Evolutionary conservation across 2,113 vertebrate species (phyloP), one percentile per base, ranked within the genome.

Genomic region (Myxocyprinus asiaticus): DNA sequence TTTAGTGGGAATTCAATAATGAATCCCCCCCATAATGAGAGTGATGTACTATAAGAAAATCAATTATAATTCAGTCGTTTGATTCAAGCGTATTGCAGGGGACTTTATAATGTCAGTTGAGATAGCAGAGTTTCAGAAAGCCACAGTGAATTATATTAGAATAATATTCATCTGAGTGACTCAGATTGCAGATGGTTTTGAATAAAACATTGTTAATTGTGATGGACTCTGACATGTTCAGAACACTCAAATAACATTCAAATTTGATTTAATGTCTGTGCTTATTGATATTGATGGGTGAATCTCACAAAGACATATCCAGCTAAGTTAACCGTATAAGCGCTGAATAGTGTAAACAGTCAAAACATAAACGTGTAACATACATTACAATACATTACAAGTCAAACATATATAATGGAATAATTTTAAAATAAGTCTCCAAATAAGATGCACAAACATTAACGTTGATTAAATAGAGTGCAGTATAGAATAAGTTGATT

Each of bases 181-280:
- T 67, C 47, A 53, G 50, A 64, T 5, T 22, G 3, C 75, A 80
- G 78, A 67, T 77, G 67, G 73, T 63, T 69, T 59, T 78, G 64
- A 81, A 84, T 65, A 59, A 78, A 62, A 73, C 33, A 6, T 10
- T 14, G 51, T 44, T 64, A 67, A 74, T 62, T 50, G 58, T 71
- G 53, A 53, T 53, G 55, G 55, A 58, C 55, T n/a, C 14, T 58
- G 15, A 58, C 5, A 11, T 56, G 55, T 56, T 4, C 55, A 6
- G 3, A 58, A 58, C 55, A 58, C 47, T 48, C 47, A 48, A 48
- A 48, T 48, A 9, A 48, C 47, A 48, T 48, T 48, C 6, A 6
- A 48, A 9, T 48, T 48, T 48, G 9, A 48, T 33, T 33, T 33
- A 33, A 33, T 33, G 22, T 33, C 22, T 48, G 47, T 6, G 6